Percentiles rank a stretch among this genome's conserved stretches.
Conservation (phyloP, 2,113 vertebrate species). For the Tychaedon coryphoeus region DNA sequence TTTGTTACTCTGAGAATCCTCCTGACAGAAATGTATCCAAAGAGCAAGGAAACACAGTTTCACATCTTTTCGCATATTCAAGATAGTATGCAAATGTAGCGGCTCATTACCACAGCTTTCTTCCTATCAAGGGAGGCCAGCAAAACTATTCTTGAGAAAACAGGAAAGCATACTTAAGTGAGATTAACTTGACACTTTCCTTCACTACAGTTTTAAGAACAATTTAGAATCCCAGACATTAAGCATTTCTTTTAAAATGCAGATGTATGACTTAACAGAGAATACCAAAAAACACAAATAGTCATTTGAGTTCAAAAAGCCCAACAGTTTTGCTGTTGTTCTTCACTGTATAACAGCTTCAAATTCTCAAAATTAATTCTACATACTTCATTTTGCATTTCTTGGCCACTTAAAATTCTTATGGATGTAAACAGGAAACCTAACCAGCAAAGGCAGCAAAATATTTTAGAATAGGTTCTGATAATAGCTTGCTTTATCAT, state of each 20-base stretch:
- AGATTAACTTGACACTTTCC: constrained; percentile 18
- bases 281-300: neutral
- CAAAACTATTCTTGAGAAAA: neutral
- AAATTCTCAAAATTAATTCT: neutral
- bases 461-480: neutral
- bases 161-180: constrained; percentile 18
- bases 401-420: neutral
- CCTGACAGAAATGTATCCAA: neutral
- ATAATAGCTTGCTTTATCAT: neutral
- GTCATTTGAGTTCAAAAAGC: neutral
- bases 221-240: neutral
- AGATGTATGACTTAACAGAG: neutral
- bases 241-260: neutral
- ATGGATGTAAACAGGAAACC: neutral
- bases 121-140: constrained; percentile 39
- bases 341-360: neutral
- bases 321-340: neutral
- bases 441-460: neutral
- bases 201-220: neutral
- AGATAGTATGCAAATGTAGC: neutral
- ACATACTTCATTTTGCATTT: neutral
- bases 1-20: neutral
- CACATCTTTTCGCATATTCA: neutral
- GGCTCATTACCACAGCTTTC: neutral
- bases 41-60: neutral